These are phyloP conservation scores for Cremastobaeus sp. DNA, from an alignment of 2,888 invertebrate genomes.

Conservation along the genomic window DNA sequence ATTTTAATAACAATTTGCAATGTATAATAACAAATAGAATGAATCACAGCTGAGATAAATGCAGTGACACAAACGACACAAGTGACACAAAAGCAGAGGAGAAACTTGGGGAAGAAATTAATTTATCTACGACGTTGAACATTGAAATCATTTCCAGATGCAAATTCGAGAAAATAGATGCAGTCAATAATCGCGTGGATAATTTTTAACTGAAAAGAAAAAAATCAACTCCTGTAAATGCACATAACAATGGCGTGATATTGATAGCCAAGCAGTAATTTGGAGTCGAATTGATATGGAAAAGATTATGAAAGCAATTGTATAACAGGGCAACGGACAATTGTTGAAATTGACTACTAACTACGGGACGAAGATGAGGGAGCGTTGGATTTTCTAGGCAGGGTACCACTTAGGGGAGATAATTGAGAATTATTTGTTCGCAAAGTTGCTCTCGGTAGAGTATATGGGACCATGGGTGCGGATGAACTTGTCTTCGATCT, in stretches of 20 bases:
- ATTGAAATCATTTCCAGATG: no score
- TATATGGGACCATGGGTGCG: conserved; percentile 71
- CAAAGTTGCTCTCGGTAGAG: conserved; percentile 74
- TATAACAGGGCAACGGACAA: conserved; percentile 39
- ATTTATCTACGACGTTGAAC: no score
- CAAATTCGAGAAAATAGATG: no score
- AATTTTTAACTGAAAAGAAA: no score
- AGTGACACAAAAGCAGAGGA: no score
- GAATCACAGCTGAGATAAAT: no score
- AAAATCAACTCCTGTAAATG: conserved; percentile 24
- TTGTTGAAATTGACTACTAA: conserved; percentile 59
- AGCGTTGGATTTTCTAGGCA: conserved; percentile 69
- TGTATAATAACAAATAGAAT: no score
- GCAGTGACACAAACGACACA: no score
- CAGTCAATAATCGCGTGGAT: conserved; percentile 9
- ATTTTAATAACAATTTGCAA: no score
- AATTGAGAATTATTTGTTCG: conserved; percentile 71
- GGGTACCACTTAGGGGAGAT: conserved; percentile 68
- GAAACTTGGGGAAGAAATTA: no score
- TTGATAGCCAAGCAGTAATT: conserved; percentile 34
- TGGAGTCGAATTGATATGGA: conserved; percentile 16
- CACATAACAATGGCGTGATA: conserved; percentile 30
- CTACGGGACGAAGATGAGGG: conserved; percentile 68
- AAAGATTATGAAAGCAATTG: conserved; percentile 33
- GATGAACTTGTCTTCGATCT: conserved; percentile 73